Evolutionary conservation across 2,888 invertebrate species (phyloP).

Genomic region (Margaritifera margaritifera): DNA sequence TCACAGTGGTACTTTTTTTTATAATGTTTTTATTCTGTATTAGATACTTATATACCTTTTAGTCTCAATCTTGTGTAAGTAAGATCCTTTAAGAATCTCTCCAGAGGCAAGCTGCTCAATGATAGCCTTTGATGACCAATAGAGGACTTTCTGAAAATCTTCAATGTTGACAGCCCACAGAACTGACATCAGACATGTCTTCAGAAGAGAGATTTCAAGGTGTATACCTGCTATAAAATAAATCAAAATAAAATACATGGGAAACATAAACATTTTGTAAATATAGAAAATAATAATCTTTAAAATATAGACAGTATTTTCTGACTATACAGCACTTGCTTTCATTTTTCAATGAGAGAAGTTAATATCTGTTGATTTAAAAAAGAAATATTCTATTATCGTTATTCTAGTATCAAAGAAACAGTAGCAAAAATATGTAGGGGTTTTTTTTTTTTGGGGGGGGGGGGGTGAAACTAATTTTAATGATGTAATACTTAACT

Average conservation of each 20-base stretch:
- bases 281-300: neutral
- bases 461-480: no score
- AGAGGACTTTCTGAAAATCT: slow-evolving; percentile 41
- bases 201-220: slow-evolving; percentile 31
- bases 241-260: neutral
- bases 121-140: slow-evolving; percentile 26
- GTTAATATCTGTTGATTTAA: no score
- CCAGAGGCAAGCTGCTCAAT: slow-evolving; percentile 10
- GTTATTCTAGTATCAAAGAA: no score
- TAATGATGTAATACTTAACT: no score
- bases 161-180: slow-evolving; percentile 48
- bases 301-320: neutral
- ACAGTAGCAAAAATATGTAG: no score
- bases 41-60: slow-evolving; percentile 17
- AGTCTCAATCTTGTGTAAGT: slow-evolving; percentile 13
- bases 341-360: no score
- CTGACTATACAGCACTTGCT: neutral
- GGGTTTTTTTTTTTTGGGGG: no score
- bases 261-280: neutral
- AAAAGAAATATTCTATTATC: no score
- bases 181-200: slow-evolving; percentile 23
- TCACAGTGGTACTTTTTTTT: no score
- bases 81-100: slow-evolving; percentile 27
- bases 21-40: no score
- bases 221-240: slow-evolving; percentile 36